Base-by-base conservation (phyloP, 2,797 vertebrate species). In the Kryptopterus vitreolus region DNA sequence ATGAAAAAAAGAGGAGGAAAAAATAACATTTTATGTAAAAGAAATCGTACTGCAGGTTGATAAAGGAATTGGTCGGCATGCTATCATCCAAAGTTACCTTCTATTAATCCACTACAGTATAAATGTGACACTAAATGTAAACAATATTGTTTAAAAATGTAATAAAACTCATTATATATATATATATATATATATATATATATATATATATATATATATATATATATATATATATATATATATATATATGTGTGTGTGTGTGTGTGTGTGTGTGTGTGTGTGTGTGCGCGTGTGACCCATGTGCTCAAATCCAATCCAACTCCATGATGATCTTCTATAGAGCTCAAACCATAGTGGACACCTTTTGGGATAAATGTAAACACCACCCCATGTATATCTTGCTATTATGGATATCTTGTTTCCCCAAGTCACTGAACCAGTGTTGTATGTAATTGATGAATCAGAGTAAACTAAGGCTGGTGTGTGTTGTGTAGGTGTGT, bases 81-180 rank as follows among this genome's bases (percentile, higher is more conserved):
- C 48, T 24, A 31, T 33, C 15, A 26, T 57, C 20, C 11, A 24
- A 48, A 57, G 58, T 3, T 31, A 75, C 58, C 61, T 24, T 31
- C 33, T 79, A 33, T 43, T 35, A 35, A 63, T 20, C 13, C 52
- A 58, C 18, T 57, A 22, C 35, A 48, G 35, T 65, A 66, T 33
- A 75, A 58, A 48, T 46, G n/a, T 74, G 52, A 75, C 18, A 80
- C 52, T 58, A 33, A n/a, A 48, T 57, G 20, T 57, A 66, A 81
- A 76, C 48, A 43, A 10, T 7, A 10, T 43, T 43, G 38, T 43
- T 43, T 22, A 55, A 29, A n/a, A n/a, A n/a, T n/a, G n/a, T n/a
- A n/a, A n/a, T n/a, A n/a, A n/a, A n/a, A n/a, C n/a, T n/a, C n/a
- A n/a, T n/a, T n/a, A n/a, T n/a, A n/a, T n/a, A n/a, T n/a, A n/a